These are phyloP conservation scores for Cremastinae sp. DNA, from an alignment of 2,888 invertebrate genomes.

Conservation along the genomic window DNA sequence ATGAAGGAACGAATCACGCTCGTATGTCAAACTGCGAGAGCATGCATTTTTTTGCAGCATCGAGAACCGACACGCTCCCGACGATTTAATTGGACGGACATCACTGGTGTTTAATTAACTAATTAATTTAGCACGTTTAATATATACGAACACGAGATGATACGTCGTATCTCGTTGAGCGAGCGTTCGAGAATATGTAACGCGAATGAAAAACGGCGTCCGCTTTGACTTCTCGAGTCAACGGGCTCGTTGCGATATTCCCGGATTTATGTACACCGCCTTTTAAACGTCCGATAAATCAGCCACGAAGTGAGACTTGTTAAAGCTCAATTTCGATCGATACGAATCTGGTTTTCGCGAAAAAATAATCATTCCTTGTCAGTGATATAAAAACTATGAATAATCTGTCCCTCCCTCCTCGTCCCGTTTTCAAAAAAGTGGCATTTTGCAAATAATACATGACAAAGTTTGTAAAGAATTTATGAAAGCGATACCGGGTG, in stretches of 20 bases:
- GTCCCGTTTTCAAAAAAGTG: no score
- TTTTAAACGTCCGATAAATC: conserved; percentile 40
- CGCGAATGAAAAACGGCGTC: conserved; percentile 19
- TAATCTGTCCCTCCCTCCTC: no score
- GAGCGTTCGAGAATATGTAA: conserved; percentile 29
- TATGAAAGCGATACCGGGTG: not conserved
- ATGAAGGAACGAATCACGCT: conserved; percentile 70
- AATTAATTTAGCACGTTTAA: conserved; percentile 77
- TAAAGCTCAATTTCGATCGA: conserved; percentile 15
- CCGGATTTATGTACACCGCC: conserved; percentile 21
- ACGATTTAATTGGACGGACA: conserved; percentile 78
- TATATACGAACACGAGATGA: conserved; percentile 68
- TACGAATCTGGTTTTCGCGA: not conserved
- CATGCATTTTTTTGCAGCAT: conserved; percentile 36
- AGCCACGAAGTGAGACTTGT: conserved; percentile 11
- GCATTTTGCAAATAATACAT: not conserved
- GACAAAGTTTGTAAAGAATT: no score
- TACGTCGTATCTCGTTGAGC: conserved; percentile 56
- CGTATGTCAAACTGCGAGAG: conserved; percentile 32
- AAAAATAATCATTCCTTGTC: not conserved
- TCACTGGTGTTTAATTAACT: conserved; percentile 77
- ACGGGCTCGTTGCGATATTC: conserved; percentile 29
- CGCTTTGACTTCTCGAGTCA: conserved; percentile 42
- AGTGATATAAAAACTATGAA: no score
- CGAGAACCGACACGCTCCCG: conserved; percentile 64